phyloP scores from a whole-genome alignment of 1,140 invertebrate genomes.

The Pemphigus obesinymphae region DNA sequence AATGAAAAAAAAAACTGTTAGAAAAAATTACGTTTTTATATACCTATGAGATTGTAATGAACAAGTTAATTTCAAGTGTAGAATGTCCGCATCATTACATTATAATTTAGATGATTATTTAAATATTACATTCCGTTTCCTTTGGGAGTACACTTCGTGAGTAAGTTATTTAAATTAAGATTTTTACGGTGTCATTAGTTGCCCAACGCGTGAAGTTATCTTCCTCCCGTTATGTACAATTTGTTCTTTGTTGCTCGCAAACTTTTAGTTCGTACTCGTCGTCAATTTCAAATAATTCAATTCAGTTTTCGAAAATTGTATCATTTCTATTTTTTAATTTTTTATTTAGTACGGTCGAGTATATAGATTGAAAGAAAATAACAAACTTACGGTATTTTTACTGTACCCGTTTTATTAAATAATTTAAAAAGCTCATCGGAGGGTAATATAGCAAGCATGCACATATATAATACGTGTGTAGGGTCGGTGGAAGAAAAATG shows the following conservation, averaged over 20 bases:
- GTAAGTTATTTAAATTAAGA: slow-evolving; percentile 15
- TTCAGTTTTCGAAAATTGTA: neutral
- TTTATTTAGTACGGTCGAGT: too few species aligned
- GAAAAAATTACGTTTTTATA: too few species aligned
- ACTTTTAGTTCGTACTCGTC: neutral
- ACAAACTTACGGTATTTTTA: neutral
- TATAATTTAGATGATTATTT: slow-evolving; percentile 28
- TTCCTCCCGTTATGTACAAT: too few species aligned
- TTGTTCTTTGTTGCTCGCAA: neutral
- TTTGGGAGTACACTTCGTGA: neutral
- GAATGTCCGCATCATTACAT: neutral
- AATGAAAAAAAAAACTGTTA: too few species aligned
- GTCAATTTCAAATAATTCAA: too few species aligned
- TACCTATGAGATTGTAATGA: too few species aligned
- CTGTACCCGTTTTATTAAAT: neutral
- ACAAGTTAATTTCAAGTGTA: neutral
- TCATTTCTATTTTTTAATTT: neutral
- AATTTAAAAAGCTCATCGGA: neutral
- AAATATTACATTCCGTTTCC: neutral
- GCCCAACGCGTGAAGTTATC: neutral
- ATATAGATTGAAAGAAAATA: neutral
- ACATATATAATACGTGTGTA: neutral
- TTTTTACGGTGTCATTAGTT: slow-evolving; percentile 7
- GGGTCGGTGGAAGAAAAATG: too few species aligned
- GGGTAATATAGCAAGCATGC: slow-evolving; percentile 3